Conservation (phyloP, 2,113 vertebrate species). For the Stegostoma tigrinum region DNA sequence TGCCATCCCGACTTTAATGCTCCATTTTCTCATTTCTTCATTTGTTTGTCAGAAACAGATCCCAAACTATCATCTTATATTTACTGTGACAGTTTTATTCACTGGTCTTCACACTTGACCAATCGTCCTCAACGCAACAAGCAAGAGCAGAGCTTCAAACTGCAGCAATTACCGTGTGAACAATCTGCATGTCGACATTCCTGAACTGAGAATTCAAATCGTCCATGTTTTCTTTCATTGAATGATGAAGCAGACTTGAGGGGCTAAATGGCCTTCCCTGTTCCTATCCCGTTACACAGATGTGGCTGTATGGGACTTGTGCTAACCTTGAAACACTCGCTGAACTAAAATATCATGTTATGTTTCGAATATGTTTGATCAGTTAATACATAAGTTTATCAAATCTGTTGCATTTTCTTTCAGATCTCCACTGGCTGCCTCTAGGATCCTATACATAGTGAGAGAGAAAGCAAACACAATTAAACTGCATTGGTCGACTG, state of each 20-base stretch:
- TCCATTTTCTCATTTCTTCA: not conserved
- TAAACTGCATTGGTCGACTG: not conserved
- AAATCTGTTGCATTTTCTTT: not conserved
- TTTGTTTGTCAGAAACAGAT: not conserved
- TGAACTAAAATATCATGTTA: not conserved
- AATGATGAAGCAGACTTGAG: not conserved
- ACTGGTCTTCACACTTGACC: not conserved
- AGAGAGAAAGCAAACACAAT: not conserved
- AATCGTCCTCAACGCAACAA: not conserved
- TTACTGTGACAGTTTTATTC: not conserved
- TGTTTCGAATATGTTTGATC: not conserved
- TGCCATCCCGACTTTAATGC: not conserved
- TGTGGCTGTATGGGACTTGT: not conserved
- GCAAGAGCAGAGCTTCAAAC: too few species aligned
- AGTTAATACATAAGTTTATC: not conserved
- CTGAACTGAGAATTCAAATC: not conserved
- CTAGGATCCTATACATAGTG: not conserved
- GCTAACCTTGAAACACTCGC: not conserved
- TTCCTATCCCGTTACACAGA: not conserved
- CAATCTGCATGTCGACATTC: not conserved
- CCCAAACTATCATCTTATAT: not conserved
- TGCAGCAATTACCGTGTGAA: not conserved
- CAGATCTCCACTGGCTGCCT: not conserved
- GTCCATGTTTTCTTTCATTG: not conserved
- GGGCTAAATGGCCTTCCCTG: not conserved